Evolutionary conservation across 1,140 invertebrate species (phyloP).

Genomic region (Oscheius sp.): DNA sequence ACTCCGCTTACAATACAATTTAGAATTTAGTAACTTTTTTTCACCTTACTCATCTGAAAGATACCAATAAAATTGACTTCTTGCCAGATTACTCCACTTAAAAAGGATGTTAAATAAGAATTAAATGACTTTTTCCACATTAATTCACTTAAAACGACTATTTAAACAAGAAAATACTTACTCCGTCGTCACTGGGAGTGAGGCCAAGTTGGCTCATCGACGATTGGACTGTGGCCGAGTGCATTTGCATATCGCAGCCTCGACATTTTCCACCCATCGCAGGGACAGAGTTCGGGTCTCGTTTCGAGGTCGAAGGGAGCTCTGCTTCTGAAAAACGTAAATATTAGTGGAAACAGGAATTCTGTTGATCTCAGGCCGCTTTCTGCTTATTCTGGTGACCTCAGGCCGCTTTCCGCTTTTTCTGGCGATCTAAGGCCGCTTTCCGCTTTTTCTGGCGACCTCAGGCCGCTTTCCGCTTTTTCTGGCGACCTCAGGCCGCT

Average conservation of each 20-base stretch:
- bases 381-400: background rate
- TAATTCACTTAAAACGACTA: background rate
- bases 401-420: background rate
- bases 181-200: conserved; percentile 35
- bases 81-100: too few relatives aligned
- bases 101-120: too few relatives aligned
- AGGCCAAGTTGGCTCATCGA: conserved; percentile 39
- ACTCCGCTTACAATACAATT: too few relatives aligned
- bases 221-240: conserved; percentile 31
- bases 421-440: background rate
- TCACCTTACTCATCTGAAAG: too few relatives aligned
- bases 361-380: background rate
- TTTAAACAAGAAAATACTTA: conserved; percentile 10
- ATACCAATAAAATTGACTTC: too few relatives aligned
- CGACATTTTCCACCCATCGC: background rate
- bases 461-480: background rate
- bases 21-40: too few relatives aligned
- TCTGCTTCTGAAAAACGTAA: background rate
- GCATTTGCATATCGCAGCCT: background rate
- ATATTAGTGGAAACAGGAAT: background rate
- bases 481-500: too few relatives aligned
- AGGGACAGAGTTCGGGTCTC: background rate
- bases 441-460: background rate
- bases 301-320: background rate
- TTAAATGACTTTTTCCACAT: background rate